phyloP scores from a whole-genome alignment of 2,113 vertebrate species.

The Salvelinus alpinus region DNA sequence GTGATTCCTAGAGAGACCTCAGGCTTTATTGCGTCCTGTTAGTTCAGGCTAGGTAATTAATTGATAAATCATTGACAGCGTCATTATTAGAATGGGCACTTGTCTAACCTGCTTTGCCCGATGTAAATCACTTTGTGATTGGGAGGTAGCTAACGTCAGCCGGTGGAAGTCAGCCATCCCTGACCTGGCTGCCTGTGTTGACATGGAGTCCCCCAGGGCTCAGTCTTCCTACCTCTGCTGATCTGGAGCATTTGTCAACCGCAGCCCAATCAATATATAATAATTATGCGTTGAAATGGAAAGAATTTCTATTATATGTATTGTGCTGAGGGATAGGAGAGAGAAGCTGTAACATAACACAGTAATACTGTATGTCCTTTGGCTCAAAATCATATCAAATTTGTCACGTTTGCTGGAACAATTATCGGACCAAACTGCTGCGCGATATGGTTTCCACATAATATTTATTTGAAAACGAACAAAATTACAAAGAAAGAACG shows the following conservation, averaged over 20 bases:
- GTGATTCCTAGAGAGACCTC: not conserved
- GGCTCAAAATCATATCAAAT: not conserved
- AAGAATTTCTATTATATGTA: slow-evolving; percentile 17
- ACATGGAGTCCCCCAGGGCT: not conserved
- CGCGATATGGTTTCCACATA: too few species aligned
- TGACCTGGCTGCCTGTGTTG: not conserved
- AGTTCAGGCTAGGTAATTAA: slow-evolving; percentile 51
- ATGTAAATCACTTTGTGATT: slow-evolving; percentile 49
- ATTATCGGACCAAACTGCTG: too few species aligned
- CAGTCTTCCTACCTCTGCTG: slow-evolving; percentile 9
- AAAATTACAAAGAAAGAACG: too few species aligned
- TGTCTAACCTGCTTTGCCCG: slow-evolving; percentile 44
- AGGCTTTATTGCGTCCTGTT: slow-evolving; percentile 46
- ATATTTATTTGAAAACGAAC: too few species aligned
- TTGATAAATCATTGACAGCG: slow-evolving; percentile 62
- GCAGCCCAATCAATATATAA: slow-evolving; percentile 51
- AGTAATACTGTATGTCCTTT: slow-evolving; percentile 36
- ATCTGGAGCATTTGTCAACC: slow-evolving; percentile 32
- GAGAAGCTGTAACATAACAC: slow-evolving; percentile 4
- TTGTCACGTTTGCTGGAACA: too few species aligned
- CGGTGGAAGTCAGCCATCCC: slow-evolving; percentile 19
- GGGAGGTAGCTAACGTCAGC: not conserved
- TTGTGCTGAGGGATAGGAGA: slow-evolving; percentile 12
- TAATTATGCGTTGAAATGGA: slow-evolving; percentile 27
- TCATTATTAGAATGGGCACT: slow-evolving; percentile 47